phyloP scores from a whole-genome alignment of 2,113 vertebrate genomes.

The Upupa epops region DNA sequence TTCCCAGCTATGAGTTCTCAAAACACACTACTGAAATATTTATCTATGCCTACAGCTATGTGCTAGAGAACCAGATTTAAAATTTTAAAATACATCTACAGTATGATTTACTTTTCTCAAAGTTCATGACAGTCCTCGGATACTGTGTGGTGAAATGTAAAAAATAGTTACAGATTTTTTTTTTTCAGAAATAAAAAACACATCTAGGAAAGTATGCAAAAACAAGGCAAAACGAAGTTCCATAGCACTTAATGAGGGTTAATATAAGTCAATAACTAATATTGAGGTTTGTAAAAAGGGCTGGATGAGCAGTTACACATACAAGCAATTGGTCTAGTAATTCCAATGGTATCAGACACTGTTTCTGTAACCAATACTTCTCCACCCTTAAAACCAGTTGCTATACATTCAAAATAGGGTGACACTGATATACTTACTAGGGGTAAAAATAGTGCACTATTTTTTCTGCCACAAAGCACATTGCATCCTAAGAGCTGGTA shows the following conservation, averaged over 20 bases:
- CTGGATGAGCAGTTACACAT: constrained; percentile 46
- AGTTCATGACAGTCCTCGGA: constrained; percentile 72
- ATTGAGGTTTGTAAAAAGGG: constrained; percentile 62
- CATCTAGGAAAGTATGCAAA: constrained; percentile 66
- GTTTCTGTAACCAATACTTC: constrained; percentile 65
- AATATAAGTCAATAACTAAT: constrained; percentile 63
- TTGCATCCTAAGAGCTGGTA: constrained; percentile 77
- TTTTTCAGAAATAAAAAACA: constrained; percentile 73
- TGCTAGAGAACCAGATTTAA: constrained; percentile 74
- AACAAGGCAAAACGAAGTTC: constrained; percentile 77
- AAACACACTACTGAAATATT: constrained; percentile 73
- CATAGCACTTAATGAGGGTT: constrained; percentile 77
- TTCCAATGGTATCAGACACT: constrained; percentile 54
- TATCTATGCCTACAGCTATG: constrained; percentile 71
- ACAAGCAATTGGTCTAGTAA: constrained; percentile 52
- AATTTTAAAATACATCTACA: constrained; percentile 84
- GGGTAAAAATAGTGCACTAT: constrained; percentile 79
- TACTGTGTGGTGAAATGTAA: constrained; percentile 79
- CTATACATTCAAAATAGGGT: constrained; percentile 84
- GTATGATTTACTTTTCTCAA: constrained; percentile 78
- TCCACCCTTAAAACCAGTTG: constrained; percentile 60
- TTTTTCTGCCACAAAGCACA: constrained; percentile 79
- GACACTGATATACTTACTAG: constrained; percentile 73
- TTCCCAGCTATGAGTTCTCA: constrained; percentile 74
- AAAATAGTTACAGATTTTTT: constrained; percentile 72